A percentile compares a stretch with the other conserved stretches of the same genome.
Evolutionary conservation across 2,888 invertebrate species (phyloP).

Genomic region (Yponomeuta cagnagella): DNA sequence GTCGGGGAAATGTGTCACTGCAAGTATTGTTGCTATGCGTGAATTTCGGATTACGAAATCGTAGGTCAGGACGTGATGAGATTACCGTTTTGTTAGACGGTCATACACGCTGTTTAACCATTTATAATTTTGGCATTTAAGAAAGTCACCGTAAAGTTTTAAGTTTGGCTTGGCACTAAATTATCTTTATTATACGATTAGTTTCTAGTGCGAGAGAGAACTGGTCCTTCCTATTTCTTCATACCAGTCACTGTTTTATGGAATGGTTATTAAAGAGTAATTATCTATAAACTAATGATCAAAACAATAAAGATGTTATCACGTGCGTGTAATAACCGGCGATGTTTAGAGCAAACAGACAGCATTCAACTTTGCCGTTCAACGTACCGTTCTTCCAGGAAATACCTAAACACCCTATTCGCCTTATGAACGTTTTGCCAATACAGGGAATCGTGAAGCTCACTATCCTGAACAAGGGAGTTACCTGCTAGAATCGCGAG

Average conservation of each 20-base stretch:
- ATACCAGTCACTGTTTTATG: too few relatives aligned
- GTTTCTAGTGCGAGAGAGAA: too few relatives aligned
- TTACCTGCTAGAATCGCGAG: slow-evolving; percentile 31
- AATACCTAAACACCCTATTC: not conserved
- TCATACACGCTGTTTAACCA: not conserved
- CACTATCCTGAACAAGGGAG: slow-evolving; percentile 28
- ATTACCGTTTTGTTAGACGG: not conserved
- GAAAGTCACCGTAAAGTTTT: too few relatives aligned
- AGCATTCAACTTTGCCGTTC: not conserved
- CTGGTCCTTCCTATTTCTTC: too few relatives aligned
- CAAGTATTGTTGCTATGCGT: slow-evolving; percentile 16
- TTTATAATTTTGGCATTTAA: too few relatives aligned
- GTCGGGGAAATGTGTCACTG: slow-evolving; percentile 19
- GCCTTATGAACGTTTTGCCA: not conserved
- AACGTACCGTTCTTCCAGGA: not conserved
- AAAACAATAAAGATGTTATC: not conserved
- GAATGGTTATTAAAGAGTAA: not conserved
- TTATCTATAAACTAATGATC: not conserved
- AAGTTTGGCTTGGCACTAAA: too few relatives aligned
- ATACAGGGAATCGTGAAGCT: not conserved
- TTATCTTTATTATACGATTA: too few relatives aligned
- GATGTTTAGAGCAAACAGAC: not conserved
- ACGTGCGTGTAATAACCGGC: not conserved
- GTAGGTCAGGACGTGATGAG: not conserved
- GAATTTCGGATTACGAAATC: slow-evolving; percentile 9